phyloP scores from a whole-genome alignment of 2,888 invertebrate species.

The Cerastis rubricosa region DNA sequence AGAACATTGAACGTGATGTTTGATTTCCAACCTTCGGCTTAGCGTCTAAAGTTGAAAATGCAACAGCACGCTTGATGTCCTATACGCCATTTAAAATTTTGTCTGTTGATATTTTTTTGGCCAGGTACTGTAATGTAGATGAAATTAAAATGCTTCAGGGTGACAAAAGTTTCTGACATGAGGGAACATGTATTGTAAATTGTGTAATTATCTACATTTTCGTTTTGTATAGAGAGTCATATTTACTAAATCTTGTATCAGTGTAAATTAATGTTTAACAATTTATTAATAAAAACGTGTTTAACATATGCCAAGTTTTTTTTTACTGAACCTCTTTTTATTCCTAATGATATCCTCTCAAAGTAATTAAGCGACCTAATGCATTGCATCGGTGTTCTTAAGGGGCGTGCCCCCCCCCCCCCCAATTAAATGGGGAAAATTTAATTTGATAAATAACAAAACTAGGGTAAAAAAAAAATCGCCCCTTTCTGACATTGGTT shows the following conservation, averaged over 20 bases:
- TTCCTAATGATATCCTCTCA: background rate
- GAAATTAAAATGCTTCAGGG: slow-evolving; percentile 56
- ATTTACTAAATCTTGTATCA: slow-evolving; percentile 78
- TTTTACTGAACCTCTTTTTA: background rate
- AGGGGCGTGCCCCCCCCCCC: too few relatives aligned
- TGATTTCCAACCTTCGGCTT: background rate
- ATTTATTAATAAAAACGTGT: slow-evolving; percentile 83
- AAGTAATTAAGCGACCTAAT: background rate
- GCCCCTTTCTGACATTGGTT: too few relatives aligned
- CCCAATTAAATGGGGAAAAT: too few relatives aligned
- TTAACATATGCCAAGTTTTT: slow-evolving; percentile 66
- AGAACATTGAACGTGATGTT: background rate
- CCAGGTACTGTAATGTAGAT: background rate
- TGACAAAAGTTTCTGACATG: slow-evolving; percentile 40
- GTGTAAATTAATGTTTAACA: slow-evolving; percentile 84
- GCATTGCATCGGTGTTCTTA: background rate
- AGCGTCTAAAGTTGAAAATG: background rate
- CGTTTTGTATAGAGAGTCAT: slow-evolving; percentile 88
- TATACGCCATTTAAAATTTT: background rate
- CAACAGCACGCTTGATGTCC: background rate
- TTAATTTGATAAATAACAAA: too few relatives aligned
- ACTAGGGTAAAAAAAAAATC: too few relatives aligned
- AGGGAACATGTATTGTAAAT: slow-evolving; percentile 73
- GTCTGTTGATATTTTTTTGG: background rate
- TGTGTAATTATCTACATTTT: slow-evolving; percentile 77